Percentiles rank a stretch among this genome's conserved stretches.
These are phyloP conservation scores for Drosophila silvestris DNA, from an alignment of 2,888 invertebrate genomes.

Conservation along the genomic window DNA sequence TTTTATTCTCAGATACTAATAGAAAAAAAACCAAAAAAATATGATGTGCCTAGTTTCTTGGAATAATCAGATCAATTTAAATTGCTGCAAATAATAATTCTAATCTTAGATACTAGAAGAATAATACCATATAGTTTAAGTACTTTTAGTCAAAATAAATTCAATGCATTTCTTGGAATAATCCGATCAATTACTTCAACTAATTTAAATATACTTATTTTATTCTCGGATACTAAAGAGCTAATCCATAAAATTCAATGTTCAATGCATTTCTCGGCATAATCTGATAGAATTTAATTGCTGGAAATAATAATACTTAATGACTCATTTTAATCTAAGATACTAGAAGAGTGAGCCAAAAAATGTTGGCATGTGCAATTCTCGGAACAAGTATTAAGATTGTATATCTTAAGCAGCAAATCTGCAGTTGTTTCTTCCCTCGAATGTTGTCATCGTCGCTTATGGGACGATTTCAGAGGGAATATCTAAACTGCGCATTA, in stretches of 20 bases:
- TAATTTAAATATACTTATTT: not conserved
- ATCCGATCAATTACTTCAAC: not conserved
- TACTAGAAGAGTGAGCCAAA: not conserved
- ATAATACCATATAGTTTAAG: not conserved
- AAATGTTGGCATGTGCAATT: not conserved
- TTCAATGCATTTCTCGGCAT: not conserved
- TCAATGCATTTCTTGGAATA: not conserved
- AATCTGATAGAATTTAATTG: not conserved
- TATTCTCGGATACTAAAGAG: not conserved
- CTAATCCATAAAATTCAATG: not conserved
- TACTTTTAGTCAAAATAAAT: not conserved
- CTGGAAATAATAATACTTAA: not conserved
- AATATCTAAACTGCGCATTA: slow-evolving; percentile 51
- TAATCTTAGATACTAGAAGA: not conserved
- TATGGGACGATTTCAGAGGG: slow-evolving; percentile 20
- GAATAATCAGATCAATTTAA: not conserved
- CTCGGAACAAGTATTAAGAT: not conserved
- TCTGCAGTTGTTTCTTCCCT: not conserved
- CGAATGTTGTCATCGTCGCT: slow-evolving; percentile 24
- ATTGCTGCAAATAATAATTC: not conserved
- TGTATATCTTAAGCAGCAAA: not conserved
- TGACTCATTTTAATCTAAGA: not conserved
- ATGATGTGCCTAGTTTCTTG: not conserved
- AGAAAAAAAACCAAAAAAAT: not conserved
- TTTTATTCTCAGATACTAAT: not conserved